Conservation (phyloP, 2,888 invertebrate genomes). For the Sphaeridia pumilis region DNA sequence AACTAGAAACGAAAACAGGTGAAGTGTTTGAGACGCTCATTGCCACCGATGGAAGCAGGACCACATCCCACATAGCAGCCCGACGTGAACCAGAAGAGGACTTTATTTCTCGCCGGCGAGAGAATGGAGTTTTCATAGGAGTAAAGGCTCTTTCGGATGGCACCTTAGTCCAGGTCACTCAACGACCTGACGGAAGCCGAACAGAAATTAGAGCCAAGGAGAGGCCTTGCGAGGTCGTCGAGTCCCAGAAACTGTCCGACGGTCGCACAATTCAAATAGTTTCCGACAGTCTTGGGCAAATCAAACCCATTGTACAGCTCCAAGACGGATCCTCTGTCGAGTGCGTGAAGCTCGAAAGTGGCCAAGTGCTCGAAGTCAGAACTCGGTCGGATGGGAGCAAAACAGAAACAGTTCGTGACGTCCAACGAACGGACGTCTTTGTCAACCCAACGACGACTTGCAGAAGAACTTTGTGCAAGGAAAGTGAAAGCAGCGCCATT, state of each 20-base stretch:
- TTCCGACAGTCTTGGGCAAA: neutral
- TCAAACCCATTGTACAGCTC: neutral
- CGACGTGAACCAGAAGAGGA: no score
- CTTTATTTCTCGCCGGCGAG: no score
- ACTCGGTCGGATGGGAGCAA: slow-evolving; percentile 1
- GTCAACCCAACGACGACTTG: neutral
- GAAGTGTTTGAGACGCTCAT: neutral
- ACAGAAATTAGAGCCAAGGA: neutral
- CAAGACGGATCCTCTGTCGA: neutral
- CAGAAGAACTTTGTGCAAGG: neutral
- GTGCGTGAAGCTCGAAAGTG: neutral
- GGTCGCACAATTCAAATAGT: slow-evolving; percentile 2
- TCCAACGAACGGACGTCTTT: neutral
- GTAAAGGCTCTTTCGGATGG: no score
- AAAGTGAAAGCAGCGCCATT: neutral
- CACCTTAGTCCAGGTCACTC: neutral
- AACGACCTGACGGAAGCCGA: neutral
- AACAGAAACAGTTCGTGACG: neutral
- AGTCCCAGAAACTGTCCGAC: neutral
- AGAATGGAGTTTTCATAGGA: no score
- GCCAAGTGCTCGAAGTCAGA: neutral
- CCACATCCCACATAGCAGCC: neutral
- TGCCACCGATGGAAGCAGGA: slow-evolving; percentile 6
- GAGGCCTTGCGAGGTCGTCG: neutral
- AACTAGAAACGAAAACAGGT: neutral